Percentiles rank a stretch among this genome's conserved stretches.
Evolutionary conservation across 2,797 vertebrate species (phyloP).

Genomic region (Ptychadena robeensis): DNA sequence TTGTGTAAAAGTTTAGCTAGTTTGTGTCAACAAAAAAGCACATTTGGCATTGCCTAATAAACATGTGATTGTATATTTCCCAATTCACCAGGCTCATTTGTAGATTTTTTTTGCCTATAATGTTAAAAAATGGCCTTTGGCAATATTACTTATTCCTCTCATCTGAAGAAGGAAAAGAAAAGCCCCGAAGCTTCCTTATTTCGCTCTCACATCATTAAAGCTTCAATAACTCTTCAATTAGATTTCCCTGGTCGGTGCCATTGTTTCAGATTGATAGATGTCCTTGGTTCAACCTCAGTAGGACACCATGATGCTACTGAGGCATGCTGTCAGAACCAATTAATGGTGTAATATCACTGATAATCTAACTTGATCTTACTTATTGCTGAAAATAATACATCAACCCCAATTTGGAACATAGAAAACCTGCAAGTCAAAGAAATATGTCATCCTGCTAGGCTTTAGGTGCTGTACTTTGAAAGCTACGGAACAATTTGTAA

Average conservation of each 20-base stretch:
- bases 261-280: conserved; percentile 79
- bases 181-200: conserved; percentile 74
- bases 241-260: conserved; percentile 76
- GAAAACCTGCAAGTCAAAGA: conserved; percentile 20
- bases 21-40: conserved; percentile 6
- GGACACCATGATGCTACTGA: conserved; percentile 68
- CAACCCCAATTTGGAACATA: conserved; percentile 46
- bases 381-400: conserved; percentile 54
- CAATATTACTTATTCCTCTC: conserved; percentile 65
- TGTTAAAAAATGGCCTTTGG: conserved; percentile 65
- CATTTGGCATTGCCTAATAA: conserved; percentile 56
- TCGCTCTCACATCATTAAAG: conserved; percentile 82
- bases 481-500: background rate
- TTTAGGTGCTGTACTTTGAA: background rate
- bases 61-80: conserved; percentile 44
- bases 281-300: conserved; percentile 80
- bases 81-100: conserved; percentile 59
- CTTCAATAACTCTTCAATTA: conserved; percentile 83
- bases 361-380: conserved; percentile 43
- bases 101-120: conserved; percentile 64
- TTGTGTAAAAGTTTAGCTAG: conserved; percentile 32
- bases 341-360: conserved; percentile 44
- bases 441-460: background rate
- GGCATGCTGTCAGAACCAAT: conserved; percentile 55
- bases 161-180: conserved; percentile 68